A percentile compares a stretch with the other conserved stretches of the same genome.
Evolutionary conservation across 2,888 invertebrate species (phyloP).

Genomic region (Thumatha senex): DNA sequence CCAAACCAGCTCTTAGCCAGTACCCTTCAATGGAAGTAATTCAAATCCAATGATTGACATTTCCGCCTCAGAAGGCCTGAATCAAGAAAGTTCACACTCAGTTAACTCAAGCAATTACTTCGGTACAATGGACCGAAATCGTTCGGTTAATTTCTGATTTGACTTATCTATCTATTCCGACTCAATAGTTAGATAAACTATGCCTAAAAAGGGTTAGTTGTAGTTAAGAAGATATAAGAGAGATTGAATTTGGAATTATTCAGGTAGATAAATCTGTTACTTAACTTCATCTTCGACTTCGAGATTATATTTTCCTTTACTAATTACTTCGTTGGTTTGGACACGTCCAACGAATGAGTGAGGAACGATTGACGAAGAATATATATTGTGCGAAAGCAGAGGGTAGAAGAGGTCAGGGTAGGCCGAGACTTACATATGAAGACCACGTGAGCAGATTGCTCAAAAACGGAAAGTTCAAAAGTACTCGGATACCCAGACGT

Average conservation of each 20-base stretch:
- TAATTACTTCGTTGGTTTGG: not conserved
- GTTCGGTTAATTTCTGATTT: slow-evolving; percentile 34
- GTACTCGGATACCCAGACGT: no score
- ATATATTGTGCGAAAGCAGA: no score
- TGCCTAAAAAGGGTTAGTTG: slow-evolving; percentile 12
- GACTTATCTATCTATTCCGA: slow-evolving; percentile 34
- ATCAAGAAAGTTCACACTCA: slow-evolving; percentile 38
- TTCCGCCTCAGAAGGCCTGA: slow-evolving; percentile 25
- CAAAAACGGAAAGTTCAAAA: no score
- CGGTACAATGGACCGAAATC: slow-evolving; percentile 29
- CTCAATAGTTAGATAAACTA: slow-evolving; percentile 21
- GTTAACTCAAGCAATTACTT: slow-evolving; percentile 37
- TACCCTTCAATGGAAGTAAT: slow-evolving; percentile 28
- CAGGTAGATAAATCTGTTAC: not conserved
- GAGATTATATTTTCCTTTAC: not conserved
- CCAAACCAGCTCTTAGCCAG: slow-evolving; percentile 14
- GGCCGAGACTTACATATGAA: no score
- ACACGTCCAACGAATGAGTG: no score
- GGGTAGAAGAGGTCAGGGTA: no score
- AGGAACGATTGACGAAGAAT: no score
- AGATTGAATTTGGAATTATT: not conserved
- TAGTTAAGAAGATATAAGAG: not conserved
- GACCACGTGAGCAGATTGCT: no score
- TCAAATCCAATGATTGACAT: slow-evolving; percentile 40
- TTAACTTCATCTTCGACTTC: not conserved